Evolutionary conservation across 1,140 invertebrate species (phyloP).

Genomic region (Hycleus cichorii): DNA sequence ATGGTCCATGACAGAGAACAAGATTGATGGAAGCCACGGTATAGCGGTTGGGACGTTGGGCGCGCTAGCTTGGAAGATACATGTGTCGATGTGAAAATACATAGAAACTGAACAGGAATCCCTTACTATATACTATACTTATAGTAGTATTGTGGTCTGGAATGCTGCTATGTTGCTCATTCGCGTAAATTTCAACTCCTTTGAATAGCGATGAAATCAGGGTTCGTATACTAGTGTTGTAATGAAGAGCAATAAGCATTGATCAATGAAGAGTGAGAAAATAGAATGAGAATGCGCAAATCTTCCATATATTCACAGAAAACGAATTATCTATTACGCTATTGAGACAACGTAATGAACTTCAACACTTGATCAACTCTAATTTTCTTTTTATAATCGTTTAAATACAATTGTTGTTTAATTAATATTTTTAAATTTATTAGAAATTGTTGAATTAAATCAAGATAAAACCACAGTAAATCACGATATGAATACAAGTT

Average conservation of each 20-base stretch:
- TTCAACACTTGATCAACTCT: slow-evolving; percentile 10
- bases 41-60: slow-evolving; percentile 16
- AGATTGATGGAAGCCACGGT: slow-evolving; percentile 31
- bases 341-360: slow-evolving; percentile 19
- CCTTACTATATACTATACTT: slow-evolving; percentile 12
- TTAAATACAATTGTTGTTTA: too few species aligned
- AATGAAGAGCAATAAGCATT: slow-evolving; percentile 12
- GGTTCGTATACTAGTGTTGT: slow-evolving; percentile 8
- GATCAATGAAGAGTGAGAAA: slow-evolving; percentile 11
- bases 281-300: not conserved
- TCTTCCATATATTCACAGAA: not conserved
- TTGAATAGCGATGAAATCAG: slow-evolving; percentile 16
- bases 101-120: slow-evolving; percentile 20
- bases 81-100: slow-evolving; percentile 30
- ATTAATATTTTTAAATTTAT: too few species aligned
- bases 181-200: slow-evolving; percentile 8
- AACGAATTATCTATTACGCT: slow-evolving; percentile 12
- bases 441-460: too few species aligned
- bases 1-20: slow-evolving; percentile 34
- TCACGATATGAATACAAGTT: too few species aligned
- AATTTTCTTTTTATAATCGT: too few species aligned
- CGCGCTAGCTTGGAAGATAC: slow-evolving; percentile 26
- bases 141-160: slow-evolving; percentile 22
- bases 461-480: too few species aligned
- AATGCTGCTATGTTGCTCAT: slow-evolving; percentile 17